Percentiles rank a stretch among this genome's conserved stretches.
phyloP scores from a whole-genome alignment of 2,113 vertebrate genomes.

The Vidua macroura region DNA sequence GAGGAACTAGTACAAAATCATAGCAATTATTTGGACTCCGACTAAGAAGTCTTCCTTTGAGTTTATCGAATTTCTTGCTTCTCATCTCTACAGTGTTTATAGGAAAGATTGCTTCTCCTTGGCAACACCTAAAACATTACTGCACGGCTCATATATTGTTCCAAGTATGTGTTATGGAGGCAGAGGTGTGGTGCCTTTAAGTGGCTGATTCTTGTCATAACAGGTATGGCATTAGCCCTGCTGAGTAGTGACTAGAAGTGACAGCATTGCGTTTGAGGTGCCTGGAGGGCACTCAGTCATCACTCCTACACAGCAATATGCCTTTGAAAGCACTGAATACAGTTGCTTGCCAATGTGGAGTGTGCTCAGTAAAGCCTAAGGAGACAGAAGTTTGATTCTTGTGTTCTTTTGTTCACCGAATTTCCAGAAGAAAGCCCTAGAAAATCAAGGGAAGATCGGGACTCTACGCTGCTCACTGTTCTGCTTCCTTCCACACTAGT shows the following conservation, averaged over 20 bases:
- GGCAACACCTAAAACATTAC: conserved; percentile 74
- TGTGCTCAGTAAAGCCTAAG: not conserved
- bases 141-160: conserved; percentile 68
- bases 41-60: conserved; percentile 6
- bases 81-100: conserved; percentile 68
- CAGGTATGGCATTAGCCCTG: conserved; percentile 79
- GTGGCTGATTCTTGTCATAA: conserved; percentile 84
- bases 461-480: not conserved
- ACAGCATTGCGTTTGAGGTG: conserved; percentile 74
- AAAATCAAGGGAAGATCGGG: not conserved
- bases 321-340: conserved; percentile 57
- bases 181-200: conserved; percentile 82
- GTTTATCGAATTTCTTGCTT: conserved; percentile 41
- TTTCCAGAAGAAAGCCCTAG: not conserved
- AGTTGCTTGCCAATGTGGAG: conserved; percentile 43
- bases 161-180: conserved; percentile 75
- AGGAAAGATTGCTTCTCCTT: conserved; percentile 70
- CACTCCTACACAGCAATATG: conserved; percentile 64
- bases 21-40: conserved; percentile 48
- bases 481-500: not conserved
- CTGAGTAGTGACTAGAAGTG: conserved; percentile 79
- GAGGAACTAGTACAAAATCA: conserved; percentile 73
- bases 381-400: conserved; percentile 7
- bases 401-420: not conserved
- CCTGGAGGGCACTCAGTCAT: conserved; percentile 78